A percentile compares a stretch with the other conserved stretches of the same genome.
Evolutionary conservation across 1,140 invertebrate genomes (phyloP).

Genomic region (Hyles euphorbiae): DNA sequence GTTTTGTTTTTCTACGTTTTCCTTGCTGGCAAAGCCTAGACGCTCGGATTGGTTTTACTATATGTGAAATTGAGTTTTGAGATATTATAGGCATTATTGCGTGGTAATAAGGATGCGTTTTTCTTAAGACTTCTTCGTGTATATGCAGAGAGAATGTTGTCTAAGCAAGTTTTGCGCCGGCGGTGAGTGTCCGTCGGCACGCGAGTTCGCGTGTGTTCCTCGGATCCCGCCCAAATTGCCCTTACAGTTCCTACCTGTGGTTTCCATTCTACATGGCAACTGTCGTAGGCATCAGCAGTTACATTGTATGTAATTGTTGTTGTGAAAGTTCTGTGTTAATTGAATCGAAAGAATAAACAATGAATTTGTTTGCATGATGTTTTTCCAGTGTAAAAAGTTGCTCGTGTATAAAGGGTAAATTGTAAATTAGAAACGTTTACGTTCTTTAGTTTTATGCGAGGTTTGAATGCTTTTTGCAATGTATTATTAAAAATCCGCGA

Average conservation of each 20-base stretch:
- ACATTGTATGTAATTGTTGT: slow-evolving; percentile 20
- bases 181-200: slow-evolving; percentile 54
- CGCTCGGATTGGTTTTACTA: slow-evolving; percentile 7
- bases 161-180: slow-evolving; percentile 35
- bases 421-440: too few relatives aligned
- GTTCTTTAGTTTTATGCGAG: too few relatives aligned
- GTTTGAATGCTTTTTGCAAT: too few relatives aligned
- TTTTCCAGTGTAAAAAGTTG: too few relatives aligned
- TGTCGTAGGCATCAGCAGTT: slow-evolving; percentile 18
- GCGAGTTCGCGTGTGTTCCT: slow-evolving; percentile 48
- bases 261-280: slow-evolving; percentile 23
- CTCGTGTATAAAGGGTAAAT: too few relatives aligned
- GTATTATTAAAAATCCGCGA: too few relatives aligned
- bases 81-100: slow-evolving; percentile 16
- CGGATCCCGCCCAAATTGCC: slow-evolving; percentile 30
- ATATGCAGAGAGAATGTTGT: slow-evolving; percentile 26
- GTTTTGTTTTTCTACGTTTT: slow-evolving; percentile 28
- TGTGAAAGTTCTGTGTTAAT: slow-evolving; percentile 9
- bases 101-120: slow-evolving; percentile 12
- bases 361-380: background rate
- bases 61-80: background rate
- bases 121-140: slow-evolving; percentile 8
- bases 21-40: slow-evolving; percentile 16
- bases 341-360: slow-evolving; percentile 7
- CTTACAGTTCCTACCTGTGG: slow-evolving; percentile 25